Evolutionary conservation across 2,113 vertebrate species (phyloP).

Genomic region (Seriola aureovittata): DNA sequence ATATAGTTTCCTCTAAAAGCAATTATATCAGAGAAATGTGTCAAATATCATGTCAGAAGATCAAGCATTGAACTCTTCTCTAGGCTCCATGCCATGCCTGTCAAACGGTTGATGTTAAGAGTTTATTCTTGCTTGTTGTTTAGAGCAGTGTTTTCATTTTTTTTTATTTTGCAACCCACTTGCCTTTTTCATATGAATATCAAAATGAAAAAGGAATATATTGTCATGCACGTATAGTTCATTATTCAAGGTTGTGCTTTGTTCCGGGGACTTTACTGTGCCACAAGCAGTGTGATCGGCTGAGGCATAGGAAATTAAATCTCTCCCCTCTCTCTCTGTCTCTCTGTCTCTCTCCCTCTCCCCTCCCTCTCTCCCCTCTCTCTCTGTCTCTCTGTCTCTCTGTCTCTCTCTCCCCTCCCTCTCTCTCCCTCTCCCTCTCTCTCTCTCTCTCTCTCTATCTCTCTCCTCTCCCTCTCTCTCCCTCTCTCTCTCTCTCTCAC

Average conservation of each 20-base stretch:
- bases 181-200: conserved; percentile 45
- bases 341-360: not conserved
- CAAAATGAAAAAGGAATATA: conserved; percentile 58
- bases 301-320: conserved; percentile 71
- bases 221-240: conserved; percentile 57
- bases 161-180: conserved; percentile 21
- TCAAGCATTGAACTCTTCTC: conserved; percentile 57
- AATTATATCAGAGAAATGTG: conserved; percentile 76
- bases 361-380: not conserved
- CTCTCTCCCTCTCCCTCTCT: too few species aligned
- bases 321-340: conserved; percentile 3
- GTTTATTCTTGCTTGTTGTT: conserved; percentile 52
- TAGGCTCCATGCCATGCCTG: conserved; percentile 36
- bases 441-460: conserved; percentile 8
- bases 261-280: conserved; percentile 62
- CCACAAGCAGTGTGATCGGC: conserved; percentile 62
- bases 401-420: not conserved
- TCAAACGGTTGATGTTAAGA: conserved; percentile 46
- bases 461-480: conserved; percentile 15
- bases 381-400: conserved; percentile 7
- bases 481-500: not conserved
- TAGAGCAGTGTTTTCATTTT: conserved; percentile 2
- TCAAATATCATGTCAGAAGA: conserved; percentile 67
- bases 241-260: conserved; percentile 70
- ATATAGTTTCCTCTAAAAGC: conserved; percentile 63